Evolutionary conservation across 2,888 invertebrate species (phyloP), one percentile per base, ranked within the genome.

Genomic region (Nymphalis urticae): DNA sequence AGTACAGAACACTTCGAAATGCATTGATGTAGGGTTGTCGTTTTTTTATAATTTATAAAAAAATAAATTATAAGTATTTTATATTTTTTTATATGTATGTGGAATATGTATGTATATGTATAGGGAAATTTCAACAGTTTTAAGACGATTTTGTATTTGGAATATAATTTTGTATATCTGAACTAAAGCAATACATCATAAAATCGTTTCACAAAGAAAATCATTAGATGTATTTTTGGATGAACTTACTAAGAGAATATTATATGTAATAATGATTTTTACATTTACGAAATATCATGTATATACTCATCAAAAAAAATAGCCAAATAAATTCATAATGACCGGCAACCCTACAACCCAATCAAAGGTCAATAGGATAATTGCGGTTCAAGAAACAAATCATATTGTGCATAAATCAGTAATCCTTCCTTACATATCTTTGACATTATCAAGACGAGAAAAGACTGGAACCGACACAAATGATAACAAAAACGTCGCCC

Each of bases 361-460:
- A 58, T 42, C 9, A 42, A 58, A 42, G 58, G 58, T 58, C 58
- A 58, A 58, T 58, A 58, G 58, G 58, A 58, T 42, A 42, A 58
- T 58, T 61, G 27, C 61, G 10, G 48, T 61, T 27, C 48, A 61
- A 61, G 27, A 48, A 48, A 48, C 48, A 61, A 61, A 61, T 24
- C 48, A 61, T 6, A 17, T 27, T 19, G 27, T 42, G 58, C 42
- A 53, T 47, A 61, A 53, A 61, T 66, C 48, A 17, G 13, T 48
- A 27, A 60, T 61, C n/a, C 58, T 62, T 50, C 62, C 48, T 42
- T 50, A 1, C 36, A 50, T 58, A 62, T 67, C 54, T 48, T 19
- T 67, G 50, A 62, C 50, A 62, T 50, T 67, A 62, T 56, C 50
- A 60, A 42, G 51, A 19, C 53, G 48, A 54, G 48, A 58, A 67